Evolutionary conservation across 2,888 invertebrate genomes (phyloP), one percentile per base, ranked within the genome.

Genomic region (Corbicula japonica): DNA sequence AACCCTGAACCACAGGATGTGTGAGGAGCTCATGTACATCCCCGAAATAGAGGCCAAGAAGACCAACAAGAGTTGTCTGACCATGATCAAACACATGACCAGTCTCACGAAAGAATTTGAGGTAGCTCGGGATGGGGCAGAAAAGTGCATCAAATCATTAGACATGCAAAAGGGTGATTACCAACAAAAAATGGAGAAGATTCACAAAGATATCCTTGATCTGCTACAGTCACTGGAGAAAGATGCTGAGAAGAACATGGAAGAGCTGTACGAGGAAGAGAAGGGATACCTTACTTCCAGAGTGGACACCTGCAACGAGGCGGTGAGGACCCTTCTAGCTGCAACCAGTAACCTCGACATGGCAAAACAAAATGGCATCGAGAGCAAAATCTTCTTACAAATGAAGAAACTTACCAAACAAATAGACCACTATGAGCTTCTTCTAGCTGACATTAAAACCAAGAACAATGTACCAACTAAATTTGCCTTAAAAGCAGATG

Each of bases 311-410:
- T 74, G 78, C 35, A 68, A 62, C 23, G 76, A 80, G n/a, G 71
- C 74, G 5, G 69, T 80, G 5, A 60, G 56, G 52, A 15, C 58
- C 30, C 63, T 83, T 28, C 73, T 71, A 30, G 38, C 70, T 15
- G 78, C 74, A 1, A 66, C 68, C 10, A 44, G 46, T 50, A 61
- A 73, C n/a, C 75, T 83, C 1, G 68, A 74, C 26, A 69, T 79
- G 48, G 79, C 79, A 18, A 61, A 58, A 30, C 70, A 79, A 62
- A 83, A 80, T 68, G 76, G 80, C 0, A 74, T 83, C 26, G 83
- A 83, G 21, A 83, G 77, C 34, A 83, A 73, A 71, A 54, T 65
- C 2, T 83, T 83, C 50, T 72, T 83, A n/a, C 83, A 83, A 41
- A 62, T 80, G 50, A 79, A 83, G 66, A 79, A 80, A 38, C 50